A percentile compares a stretch with the other conserved stretches of the same genome.
Conservation (phyloP, 1,140 invertebrate species). For the Watersipora subatra region DNA sequence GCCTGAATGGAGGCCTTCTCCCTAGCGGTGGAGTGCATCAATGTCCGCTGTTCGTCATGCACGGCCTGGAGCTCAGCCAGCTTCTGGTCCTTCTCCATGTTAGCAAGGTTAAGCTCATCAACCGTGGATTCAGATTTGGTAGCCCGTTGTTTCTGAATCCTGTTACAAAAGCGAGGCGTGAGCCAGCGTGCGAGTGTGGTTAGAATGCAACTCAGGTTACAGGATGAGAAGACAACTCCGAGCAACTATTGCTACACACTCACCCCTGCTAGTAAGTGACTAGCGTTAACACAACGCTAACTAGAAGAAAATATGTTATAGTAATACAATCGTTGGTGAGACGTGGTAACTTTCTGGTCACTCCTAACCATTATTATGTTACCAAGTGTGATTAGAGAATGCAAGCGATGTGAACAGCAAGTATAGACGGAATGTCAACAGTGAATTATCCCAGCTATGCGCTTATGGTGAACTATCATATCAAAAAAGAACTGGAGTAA, state of each 20-base stretch:
- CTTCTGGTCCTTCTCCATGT: constrained; percentile 25
- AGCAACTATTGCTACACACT: not conserved
- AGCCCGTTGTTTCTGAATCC: constrained; percentile 35
- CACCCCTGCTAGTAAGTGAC: not conserved
- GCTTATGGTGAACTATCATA: too few relatives aligned
- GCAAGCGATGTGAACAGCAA: too few relatives aligned
- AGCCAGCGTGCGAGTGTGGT: not conserved
- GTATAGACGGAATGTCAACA: too few relatives aligned
- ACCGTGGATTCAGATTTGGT: constrained; percentile 26
- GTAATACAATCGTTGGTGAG: not conserved
- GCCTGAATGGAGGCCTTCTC: constrained; percentile 20
- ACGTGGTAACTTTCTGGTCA: too few relatives aligned
- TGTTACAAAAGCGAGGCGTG: constrained; percentile 9
- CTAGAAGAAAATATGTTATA: not conserved
- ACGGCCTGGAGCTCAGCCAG: constrained; percentile 22
- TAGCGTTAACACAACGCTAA: not conserved
- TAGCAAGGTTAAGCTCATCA: constrained; percentile 21
- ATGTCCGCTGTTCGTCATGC: constrained; percentile 17
- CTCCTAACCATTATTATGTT: too few relatives aligned
- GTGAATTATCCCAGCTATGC: too few relatives aligned
- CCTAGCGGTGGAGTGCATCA: constrained; percentile 21
- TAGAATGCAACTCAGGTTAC: not conserved
- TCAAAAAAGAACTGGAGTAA: too few relatives aligned
- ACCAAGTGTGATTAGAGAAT: too few relatives aligned
- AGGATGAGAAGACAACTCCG: not conserved